These are phyloP conservation scores for Psittacula derbiana DNA, from an alignment of 2,797 vertebrate species.

Conservation along the genomic window DNA sequence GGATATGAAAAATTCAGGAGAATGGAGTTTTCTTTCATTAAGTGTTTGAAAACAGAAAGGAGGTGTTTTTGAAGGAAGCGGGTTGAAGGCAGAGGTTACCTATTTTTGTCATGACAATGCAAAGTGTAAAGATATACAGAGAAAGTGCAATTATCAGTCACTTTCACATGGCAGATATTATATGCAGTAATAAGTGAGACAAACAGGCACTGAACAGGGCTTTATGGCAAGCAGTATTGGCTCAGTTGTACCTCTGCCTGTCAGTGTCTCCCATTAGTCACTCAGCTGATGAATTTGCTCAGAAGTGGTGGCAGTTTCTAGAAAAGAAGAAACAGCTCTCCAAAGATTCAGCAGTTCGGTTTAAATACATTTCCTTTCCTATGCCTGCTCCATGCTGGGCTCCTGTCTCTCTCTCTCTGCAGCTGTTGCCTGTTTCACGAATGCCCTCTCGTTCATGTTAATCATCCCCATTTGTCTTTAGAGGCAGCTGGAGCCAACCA, in stretches of 20 bases:
- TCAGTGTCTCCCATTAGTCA: conserved; percentile 58
- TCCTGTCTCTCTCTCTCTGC: neutral
- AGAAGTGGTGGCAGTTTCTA: conserved; percentile 53
- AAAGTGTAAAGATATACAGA: conserved; percentile 37
- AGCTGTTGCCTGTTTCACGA: neutral
- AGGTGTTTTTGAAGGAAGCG: neutral
- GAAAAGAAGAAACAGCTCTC: conserved; percentile 43
- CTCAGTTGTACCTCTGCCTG: conserved; percentile 43
- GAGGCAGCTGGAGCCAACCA: neutral
- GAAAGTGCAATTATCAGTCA: conserved; percentile 60
- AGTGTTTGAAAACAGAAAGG: neutral
- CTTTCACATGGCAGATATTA: conserved; percentile 53
- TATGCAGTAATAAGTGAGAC: conserved; percentile 61
- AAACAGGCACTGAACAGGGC: conserved; percentile 51
- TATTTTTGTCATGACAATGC: neutral
- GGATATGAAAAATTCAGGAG: conserved; percentile 2
- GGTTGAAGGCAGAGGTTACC: neutral
- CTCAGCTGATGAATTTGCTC: conserved; percentile 60
- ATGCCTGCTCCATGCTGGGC: conserved; percentile 5
- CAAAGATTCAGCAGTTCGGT: conserved; percentile 59
- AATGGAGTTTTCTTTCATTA: neutral
- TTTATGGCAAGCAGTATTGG: conserved; percentile 61
- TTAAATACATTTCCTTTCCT: conserved; percentile 58
- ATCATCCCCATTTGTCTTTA: neutral
- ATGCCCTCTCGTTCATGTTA: conserved; percentile 9